A percentile compares a stretch with the other conserved stretches of the same genome.
Evolutionary conservation across 2,113 vertebrate genomes (phyloP).

Genomic region (Zapornia atra): DNA sequence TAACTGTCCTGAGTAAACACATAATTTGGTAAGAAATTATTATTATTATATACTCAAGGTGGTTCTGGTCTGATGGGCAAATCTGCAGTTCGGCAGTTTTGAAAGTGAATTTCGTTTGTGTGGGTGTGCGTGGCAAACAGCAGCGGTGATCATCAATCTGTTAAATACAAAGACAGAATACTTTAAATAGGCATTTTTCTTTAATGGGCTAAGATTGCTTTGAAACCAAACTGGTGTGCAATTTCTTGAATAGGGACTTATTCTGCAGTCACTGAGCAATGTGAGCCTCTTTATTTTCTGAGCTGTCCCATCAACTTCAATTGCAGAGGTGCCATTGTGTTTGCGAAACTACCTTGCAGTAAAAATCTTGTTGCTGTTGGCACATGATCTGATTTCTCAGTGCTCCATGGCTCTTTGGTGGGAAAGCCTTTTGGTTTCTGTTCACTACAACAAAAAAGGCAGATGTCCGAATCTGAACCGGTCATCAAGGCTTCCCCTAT

Average conservation of each 20-base stretch:
- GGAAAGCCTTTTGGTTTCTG: not conserved
- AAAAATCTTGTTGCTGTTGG: not conserved
- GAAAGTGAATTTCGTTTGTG: slow-evolving; percentile 35
- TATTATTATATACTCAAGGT: slow-evolving; percentile 13
- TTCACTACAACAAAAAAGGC: not conserved
- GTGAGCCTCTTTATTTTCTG: slow-evolving; percentile 6
- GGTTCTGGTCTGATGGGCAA: slow-evolving; percentile 36
- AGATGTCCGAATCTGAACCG: not conserved
- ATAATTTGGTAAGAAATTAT: slow-evolving; percentile 33
- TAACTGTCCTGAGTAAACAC: slow-evolving; percentile 29
- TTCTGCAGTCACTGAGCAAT: slow-evolving; percentile 16
- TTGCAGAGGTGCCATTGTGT: slow-evolving; percentile 16
- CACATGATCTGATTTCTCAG: not conserved
- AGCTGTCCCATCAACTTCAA: not conserved
- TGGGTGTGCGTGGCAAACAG: slow-evolving; percentile 32
- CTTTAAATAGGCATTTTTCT: slow-evolving; percentile 39
- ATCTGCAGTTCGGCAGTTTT: slow-evolving; percentile 29
- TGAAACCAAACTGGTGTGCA: slow-evolving; percentile 2
- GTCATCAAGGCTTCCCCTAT: not conserved
- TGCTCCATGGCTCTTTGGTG: rapidly evolving
- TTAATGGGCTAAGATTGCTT: slow-evolving; percentile 33
- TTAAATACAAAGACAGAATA: slow-evolving; percentile 44
- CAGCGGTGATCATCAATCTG: slow-evolving; percentile 15
- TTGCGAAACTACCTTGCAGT: not conserved
- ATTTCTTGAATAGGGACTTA: slow-evolving; percentile 30